Evolutionary conservation across 37 sponge, comb jelly and placozoan species (phyloP).

Genomic region (Chondrilla cf. caribensis): DNA sequence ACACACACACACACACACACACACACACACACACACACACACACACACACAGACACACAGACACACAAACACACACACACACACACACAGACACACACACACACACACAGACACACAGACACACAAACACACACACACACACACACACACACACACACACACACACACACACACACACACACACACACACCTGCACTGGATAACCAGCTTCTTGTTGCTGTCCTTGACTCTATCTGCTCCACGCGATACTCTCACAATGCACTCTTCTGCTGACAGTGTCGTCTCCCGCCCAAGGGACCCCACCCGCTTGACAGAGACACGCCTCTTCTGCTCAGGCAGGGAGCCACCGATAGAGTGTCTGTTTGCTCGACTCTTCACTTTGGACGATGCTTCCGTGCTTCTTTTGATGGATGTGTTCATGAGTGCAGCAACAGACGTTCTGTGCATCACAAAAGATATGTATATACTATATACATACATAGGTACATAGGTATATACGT

Average conservation of each 20-base stretch:
- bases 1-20: conserved; percentile 6
- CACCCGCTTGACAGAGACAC: conserved; percentile 19
- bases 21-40: conserved; percentile 14
- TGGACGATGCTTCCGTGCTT: too few species aligned
- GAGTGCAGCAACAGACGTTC: neutral
- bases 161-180: neutral
- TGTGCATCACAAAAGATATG: too few species aligned
- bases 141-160: conserved; percentile 1
- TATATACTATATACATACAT: neutral
- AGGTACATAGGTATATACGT: neutral
- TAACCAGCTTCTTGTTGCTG: conserved; percentile 22
- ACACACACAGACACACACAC: neutral
- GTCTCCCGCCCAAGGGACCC: conserved; percentile 14
- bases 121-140: neutral
- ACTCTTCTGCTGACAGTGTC: conserved; percentile 9
- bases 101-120: conserved; percentile 16
- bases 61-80: neutral
- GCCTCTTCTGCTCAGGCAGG: neutral
- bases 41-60: neutral
- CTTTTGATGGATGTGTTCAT: neutral
- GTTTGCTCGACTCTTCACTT: neutral
- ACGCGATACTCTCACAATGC: neutral
- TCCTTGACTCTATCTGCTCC: conserved; percentile 28
- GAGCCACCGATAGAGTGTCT: neutral
- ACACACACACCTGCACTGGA: conserved; percentile 19